Conservation (phyloP, 2,888 invertebrate genomes). For the Eumerus sabulonum region DNA sequence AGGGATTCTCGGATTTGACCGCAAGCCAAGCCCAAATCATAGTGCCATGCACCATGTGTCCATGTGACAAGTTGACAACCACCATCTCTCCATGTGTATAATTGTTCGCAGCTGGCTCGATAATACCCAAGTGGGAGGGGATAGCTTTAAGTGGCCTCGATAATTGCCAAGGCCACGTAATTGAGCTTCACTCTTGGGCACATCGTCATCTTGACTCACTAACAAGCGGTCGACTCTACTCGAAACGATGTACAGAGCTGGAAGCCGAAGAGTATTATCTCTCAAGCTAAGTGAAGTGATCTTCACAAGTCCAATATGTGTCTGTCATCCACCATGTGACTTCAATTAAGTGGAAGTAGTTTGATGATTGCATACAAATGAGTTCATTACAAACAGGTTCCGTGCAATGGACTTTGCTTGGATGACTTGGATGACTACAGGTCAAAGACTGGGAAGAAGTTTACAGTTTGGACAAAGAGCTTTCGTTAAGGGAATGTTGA, state of each 20-base stretch:
- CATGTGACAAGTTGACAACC: too few relatives aligned
- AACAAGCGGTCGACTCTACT: background rate
- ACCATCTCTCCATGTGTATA: background rate
- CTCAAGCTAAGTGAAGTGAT: constrained; percentile 17
- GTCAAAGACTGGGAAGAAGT: too few relatives aligned
- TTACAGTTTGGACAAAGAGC: background rate
- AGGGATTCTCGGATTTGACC: too few relatives aligned
- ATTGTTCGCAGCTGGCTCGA: constrained; percentile 30
- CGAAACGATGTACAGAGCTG: background rate
- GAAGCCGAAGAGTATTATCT: background rate
- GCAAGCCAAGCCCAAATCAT: too few relatives aligned
- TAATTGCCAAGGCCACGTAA: constrained; percentile 39
- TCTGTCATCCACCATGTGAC: constrained; percentile 16
- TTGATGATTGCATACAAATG: constrained; percentile 37
- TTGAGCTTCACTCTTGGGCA: constrained; percentile 14
- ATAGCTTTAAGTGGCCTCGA: constrained; percentile 27
- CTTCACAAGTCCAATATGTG: constrained; percentile 1
- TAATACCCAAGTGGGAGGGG: too few relatives aligned
- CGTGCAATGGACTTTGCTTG: constrained; percentile 13
- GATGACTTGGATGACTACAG: too few relatives aligned
- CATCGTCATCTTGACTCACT: constrained; percentile 10
- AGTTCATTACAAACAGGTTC: constrained; percentile 42
- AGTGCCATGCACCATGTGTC: too few relatives aligned
- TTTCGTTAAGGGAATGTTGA: background rate
- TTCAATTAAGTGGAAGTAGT: constrained; percentile 25